phyloP scores from a whole-genome alignment of 2,113 vertebrate species.

The Sigmodon hispidus region DNA sequence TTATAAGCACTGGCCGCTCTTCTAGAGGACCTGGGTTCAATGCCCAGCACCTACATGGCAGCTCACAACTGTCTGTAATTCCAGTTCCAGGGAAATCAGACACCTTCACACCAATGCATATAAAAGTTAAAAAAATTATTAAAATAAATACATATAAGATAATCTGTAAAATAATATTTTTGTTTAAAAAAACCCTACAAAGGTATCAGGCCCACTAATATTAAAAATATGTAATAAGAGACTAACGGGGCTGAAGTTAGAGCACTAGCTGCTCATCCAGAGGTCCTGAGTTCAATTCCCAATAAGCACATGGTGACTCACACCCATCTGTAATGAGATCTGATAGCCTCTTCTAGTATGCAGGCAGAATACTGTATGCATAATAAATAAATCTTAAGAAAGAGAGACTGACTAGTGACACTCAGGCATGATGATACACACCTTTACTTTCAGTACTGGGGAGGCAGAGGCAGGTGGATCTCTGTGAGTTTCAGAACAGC shows the following conservation, averaged over 20 bases:
- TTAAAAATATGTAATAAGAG: neutral
- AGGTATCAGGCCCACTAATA: neutral
- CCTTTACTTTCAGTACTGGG: neutral
- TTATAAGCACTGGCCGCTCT: neutral
- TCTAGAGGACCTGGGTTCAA: neutral
- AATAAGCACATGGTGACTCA: neutral
- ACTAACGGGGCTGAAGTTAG: neutral
- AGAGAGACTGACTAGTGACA: neutral
- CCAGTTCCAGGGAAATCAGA: neutral
- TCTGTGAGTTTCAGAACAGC: neutral
- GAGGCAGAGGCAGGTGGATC: neutral
- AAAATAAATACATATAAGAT: neutral
- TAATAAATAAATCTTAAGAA: neutral
- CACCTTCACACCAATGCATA: neutral
- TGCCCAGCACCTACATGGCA: neutral
- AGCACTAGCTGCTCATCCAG: neutral
- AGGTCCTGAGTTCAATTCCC: neutral
- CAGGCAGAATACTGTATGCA: neutral
- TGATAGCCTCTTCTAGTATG: neutral
- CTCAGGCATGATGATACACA: neutral
- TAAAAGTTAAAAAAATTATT: neutral
- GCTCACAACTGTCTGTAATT: neutral
- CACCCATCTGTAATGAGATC: neutral
- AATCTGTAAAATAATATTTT: conserved; percentile 17
- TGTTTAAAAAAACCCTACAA: neutral